These are phyloP conservation scores for Tupiocoris notatus DNA, from an alignment of 2,888 invertebrate species.

Conservation along the genomic window DNA sequence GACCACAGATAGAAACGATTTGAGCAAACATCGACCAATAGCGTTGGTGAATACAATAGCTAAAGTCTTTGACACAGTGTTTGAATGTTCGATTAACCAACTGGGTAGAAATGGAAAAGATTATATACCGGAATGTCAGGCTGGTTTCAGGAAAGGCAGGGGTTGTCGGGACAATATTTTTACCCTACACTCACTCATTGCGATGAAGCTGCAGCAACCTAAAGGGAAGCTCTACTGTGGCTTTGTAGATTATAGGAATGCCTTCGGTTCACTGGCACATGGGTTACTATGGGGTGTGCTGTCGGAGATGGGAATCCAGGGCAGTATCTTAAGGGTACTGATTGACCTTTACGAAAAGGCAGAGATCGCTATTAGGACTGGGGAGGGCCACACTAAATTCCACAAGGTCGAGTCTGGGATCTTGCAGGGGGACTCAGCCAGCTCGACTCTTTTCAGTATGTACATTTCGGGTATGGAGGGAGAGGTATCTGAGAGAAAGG, in stretches of 20 bases:
- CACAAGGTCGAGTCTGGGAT: neutral
- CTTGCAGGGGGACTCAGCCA: neutral
- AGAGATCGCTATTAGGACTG: neutral
- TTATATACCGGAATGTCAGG: neutral
- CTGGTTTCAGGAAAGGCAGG: slow-evolving; percentile 4
- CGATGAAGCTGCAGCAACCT: neutral
- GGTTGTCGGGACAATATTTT: slow-evolving; percentile 6
- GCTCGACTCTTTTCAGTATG: no score
- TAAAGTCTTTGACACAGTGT: slow-evolving; percentile 5
- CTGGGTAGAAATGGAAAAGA: neutral
- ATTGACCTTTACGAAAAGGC: neutral
- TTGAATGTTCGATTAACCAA: neutral
- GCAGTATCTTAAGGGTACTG: neutral
- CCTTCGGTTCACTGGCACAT: neutral
- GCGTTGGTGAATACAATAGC: slow-evolving; percentile 1
- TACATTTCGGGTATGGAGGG: neutral
- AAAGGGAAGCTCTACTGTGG: neutral
- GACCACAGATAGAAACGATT: neutral
- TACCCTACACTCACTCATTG: neutral
- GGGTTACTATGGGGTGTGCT: neutral
- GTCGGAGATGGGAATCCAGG: neutral
- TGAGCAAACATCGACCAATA: neutral
- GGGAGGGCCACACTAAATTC: neutral
- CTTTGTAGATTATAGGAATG: neutral
- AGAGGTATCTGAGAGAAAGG: neutral